Evolutionary conservation across 2,113 vertebrate genomes (phyloP).

Genomic region (Indri indri): DNA sequence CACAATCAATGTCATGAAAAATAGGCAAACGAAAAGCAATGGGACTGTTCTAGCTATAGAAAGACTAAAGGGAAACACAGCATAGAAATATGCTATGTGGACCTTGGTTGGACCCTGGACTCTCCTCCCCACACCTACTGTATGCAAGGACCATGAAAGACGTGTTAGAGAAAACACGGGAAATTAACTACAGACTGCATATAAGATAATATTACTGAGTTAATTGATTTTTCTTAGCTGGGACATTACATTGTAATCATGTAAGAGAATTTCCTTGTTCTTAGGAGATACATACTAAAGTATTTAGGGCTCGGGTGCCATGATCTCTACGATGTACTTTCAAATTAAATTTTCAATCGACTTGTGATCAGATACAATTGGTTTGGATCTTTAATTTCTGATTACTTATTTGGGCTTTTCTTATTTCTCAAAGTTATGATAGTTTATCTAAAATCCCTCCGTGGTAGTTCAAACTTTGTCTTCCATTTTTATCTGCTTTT

Average conservation of each 20-base stretch:
- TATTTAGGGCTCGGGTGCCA: background rate
- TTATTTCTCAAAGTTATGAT: background rate
- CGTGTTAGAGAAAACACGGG: background rate
- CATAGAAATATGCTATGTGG: background rate
- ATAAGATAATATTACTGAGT: background rate
- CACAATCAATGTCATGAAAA: background rate
- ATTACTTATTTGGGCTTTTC: background rate
- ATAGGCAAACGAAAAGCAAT: background rate
- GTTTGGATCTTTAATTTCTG: background rate
- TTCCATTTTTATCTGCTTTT: background rate
- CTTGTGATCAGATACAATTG: background rate
- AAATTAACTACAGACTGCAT: background rate
- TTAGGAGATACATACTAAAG: background rate
- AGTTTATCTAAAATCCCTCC: background rate
- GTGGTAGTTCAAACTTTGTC: background rate
- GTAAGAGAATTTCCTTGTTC: background rate
- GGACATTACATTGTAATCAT: background rate
- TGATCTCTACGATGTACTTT: background rate
- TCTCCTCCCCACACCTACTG: background rate
- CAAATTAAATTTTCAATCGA: background rate
- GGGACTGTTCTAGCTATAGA: background rate
- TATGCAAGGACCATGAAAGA: background rate
- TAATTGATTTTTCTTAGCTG: background rate
- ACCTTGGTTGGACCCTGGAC: background rate
- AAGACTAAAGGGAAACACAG: background rate